Evolutionary conservation across 2,797 vertebrate genomes (phyloP), one percentile per base, ranked within the genome.

Genomic region (Hippocampus kuda): DNA sequence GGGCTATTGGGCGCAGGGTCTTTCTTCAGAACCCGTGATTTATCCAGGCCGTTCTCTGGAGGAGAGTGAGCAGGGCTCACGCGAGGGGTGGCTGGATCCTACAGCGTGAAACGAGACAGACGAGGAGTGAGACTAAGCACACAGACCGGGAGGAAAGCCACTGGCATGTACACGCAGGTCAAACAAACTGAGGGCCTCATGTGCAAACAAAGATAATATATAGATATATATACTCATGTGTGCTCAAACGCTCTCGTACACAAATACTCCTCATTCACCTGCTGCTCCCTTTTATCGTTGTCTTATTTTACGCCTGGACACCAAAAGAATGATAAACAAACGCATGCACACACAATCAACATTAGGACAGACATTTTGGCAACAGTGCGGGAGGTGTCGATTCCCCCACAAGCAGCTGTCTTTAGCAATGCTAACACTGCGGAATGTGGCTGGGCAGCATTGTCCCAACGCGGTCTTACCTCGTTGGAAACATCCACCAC

Each of bases 401-500:
- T 66, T 71, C 71, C n/a, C 75, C 75, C 81, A 83, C 77, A 74
- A 70, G 62, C 68, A 65, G 46, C 68, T 27, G 75, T 79, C 77
- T 83, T 83, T 75, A 56, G 73, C 61, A 22, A 67, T 38, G 44
- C 64, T 74, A 44, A 30, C 44, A 24, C 27, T 54, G 72, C 64
- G 80, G 76, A 87, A 87, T 86, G 81, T 68, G 73, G 73, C 69
- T 0, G 62, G 69, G 72, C 72, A 65, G 78, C 79, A 79, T 41
- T 0, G 66, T 68, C 76, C 71, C 75, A 63, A 66, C 22, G 22
- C 44, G 22, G 1, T 38, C 89, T 86, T 84, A 97, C 96, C 93
- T 98, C 96, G 0, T 98, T 98, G 79, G 96, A 98, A 67, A 98
- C 96, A 0, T 98, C 96, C 34, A 98, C 96, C 73, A 98, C 96